Conservation (phyloP, 2,888 invertebrate species). For the Andricus quercusramuli region DNA sequence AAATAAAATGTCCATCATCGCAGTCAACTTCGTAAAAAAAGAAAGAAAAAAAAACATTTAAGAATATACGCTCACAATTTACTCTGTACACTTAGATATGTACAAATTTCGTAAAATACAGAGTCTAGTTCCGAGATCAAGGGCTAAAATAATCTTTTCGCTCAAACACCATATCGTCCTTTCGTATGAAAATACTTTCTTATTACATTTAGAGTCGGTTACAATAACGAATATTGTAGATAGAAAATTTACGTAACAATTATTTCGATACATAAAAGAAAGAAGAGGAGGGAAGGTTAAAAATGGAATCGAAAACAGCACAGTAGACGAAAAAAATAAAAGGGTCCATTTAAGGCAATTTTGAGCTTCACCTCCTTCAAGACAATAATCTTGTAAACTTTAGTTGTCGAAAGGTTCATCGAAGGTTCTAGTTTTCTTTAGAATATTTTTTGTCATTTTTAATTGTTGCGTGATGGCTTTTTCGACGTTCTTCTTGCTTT, state of each 20-base stretch:
- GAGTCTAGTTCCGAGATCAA: constrained; percentile 27
- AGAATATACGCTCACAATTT: constrained; percentile 46
- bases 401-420: constrained; percentile 72
- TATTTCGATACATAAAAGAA: not conserved
- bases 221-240: constrained; percentile 33
- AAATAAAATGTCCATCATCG: constrained; percentile 9
- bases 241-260: constrained; percentile 1
- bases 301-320: constrained; percentile 2
- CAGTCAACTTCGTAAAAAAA: constrained; percentile 46
- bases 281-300: not conserved
- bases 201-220: constrained; percentile 11
- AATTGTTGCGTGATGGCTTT: constrained; percentile 83
- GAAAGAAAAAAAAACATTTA: constrained; percentile 47
- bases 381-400: not conserved
- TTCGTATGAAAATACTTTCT: constrained; percentile 38
- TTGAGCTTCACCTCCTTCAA: constrained; percentile 19
- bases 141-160: not conserved
- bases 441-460: constrained; percentile 73
- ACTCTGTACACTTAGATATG: constrained; percentile 45
- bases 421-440: constrained; percentile 76
- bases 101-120: constrained; percentile 42
- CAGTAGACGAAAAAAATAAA: constrained; percentile 7
- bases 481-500: constrained; percentile 90
- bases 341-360: constrained; percentile 17
- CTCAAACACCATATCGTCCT: constrained; percentile 3